These are phyloP conservation scores for Coreius guichenoti DNA, from an alignment of 2,797 vertebrate genomes.

Conservation along the genomic window DNA sequence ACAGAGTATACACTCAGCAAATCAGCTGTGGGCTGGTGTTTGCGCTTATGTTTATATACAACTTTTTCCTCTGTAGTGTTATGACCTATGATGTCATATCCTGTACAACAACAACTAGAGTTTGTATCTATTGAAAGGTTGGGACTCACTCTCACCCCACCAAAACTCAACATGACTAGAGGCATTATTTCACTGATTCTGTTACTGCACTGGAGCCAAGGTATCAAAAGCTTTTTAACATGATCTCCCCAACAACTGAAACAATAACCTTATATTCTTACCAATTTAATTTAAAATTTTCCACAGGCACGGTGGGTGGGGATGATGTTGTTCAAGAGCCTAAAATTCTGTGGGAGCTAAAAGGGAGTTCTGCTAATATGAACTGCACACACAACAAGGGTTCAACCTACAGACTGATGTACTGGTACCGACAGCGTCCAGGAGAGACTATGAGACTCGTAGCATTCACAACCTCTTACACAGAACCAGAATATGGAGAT, in stretches of 20 bases:
- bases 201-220: conserved; percentile 31
- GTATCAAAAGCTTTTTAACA: not conserved
- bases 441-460: conserved; percentile 61
- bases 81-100: conserved; percentile 6
- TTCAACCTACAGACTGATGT: not conserved
- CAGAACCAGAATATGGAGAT: conserved; percentile 29
- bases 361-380: conserved; percentile 51
- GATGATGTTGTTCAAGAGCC: conserved; percentile 44
- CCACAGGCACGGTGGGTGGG: not conserved
- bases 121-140: not conserved
- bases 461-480: not conserved
- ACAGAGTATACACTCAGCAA: not conserved
- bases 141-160: not conserved
- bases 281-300: not conserved
- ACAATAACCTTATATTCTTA: not conserved
- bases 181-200: conserved; percentile 6
- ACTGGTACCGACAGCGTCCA: conserved; percentile 70
- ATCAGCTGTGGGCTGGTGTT: not conserved
- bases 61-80: too few species aligned
- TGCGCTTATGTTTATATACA: not conserved
- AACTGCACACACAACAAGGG: conserved; percentile 65
- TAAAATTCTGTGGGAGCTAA: not conserved
- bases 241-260: not conserved
- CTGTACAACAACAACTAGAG: not conserved
- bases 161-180: not conserved